Evolutionary conservation across 2,797 vertebrate species (phyloP), one percentile per base, ranked within the genome.

Genomic region (Knipowitschia caucasica): DNA sequence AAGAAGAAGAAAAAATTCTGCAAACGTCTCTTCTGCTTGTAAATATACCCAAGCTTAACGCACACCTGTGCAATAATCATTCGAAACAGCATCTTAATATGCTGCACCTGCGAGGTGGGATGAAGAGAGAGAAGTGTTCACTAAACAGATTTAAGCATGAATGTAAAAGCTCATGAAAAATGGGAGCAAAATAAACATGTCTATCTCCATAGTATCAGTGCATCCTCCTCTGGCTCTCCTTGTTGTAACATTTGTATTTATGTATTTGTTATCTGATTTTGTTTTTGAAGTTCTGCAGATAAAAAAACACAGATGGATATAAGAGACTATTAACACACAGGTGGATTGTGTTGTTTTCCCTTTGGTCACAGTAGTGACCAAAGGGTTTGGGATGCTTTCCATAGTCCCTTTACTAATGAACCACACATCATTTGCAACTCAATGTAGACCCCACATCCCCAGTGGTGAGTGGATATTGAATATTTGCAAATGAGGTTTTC

Each of bases 391-490:
- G 33, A 49, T 50, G 23, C 15, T 58, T 24, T 55, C 27, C 59
- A 61, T 66, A n/a, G 43, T 64, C 55, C 38, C 39, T 58, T 76
- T 84, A 69, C 70, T 85, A 83, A 83, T 85, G 31, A 25, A 39
- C 64, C 24, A 24, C n/a, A 27, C 33, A 39, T 80, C 1, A 88
- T 87, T 86, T 86, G 84, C 84, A 86, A 82, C 75, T 86, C 76
- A 84, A 77, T 83, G 60, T 58, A 39, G 50, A 64, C 34, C 58
- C 64, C 59, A 58, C 71, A 60, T 83, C 77, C 77, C 71, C 58
- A 8, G 69, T 34, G 77, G 73, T 62, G 65, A 81, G 65, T 52
- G 59, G 51, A 75, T 69, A 79, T 71, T 80, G 68, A 75, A 82
- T 72, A 82, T 71, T 73, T 83, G 81, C 83, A 87, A 84, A 88